Conservation (phyloP, 2,888 invertebrate genomes). For the Lingula anatina region DNA sequence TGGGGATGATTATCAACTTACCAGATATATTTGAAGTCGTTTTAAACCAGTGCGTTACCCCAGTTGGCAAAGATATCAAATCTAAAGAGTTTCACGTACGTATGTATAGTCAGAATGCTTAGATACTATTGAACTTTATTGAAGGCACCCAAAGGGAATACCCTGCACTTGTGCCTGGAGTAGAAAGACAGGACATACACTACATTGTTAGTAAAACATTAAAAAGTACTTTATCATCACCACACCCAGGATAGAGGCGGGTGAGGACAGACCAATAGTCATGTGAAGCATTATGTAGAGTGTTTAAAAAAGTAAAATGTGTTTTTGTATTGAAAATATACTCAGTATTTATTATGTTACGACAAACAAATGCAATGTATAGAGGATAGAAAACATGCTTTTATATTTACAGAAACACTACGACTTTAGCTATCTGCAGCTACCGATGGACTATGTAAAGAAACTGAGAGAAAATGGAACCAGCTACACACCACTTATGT, state of each 20-base stretch:
- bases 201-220: too few relatives aligned
- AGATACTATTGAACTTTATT: not conserved
- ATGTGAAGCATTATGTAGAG: too few relatives aligned
- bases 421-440: conserved; percentile 43
- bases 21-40: conserved; percentile 44
- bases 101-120: not conserved
- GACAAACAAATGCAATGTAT: too few relatives aligned
- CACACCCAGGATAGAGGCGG: too few relatives aligned
- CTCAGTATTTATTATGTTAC: too few relatives aligned
- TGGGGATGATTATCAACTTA: conserved; percentile 48
- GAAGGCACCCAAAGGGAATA: not conserved
- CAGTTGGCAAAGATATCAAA: conserved; percentile 26
- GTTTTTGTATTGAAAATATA: too few relatives aligned
- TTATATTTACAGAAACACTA: conserved; percentile 32
- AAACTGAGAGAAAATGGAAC: conserved; percentile 20
- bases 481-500: conserved; percentile 28
- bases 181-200: too few relatives aligned
- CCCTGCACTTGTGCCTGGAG: too few relatives aligned
- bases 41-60: conserved; percentile 35
- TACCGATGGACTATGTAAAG: conserved; percentile 16
- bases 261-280: too few relatives aligned
- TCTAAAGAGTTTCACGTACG: conserved; percentile 32
- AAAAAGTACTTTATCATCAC: too few relatives aligned
- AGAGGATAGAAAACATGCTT: not conserved
- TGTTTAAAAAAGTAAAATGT: too few relatives aligned